phyloP scores from a whole-genome alignment of 2,113 vertebrate genomes.

The Scatophagus argus region DNA sequence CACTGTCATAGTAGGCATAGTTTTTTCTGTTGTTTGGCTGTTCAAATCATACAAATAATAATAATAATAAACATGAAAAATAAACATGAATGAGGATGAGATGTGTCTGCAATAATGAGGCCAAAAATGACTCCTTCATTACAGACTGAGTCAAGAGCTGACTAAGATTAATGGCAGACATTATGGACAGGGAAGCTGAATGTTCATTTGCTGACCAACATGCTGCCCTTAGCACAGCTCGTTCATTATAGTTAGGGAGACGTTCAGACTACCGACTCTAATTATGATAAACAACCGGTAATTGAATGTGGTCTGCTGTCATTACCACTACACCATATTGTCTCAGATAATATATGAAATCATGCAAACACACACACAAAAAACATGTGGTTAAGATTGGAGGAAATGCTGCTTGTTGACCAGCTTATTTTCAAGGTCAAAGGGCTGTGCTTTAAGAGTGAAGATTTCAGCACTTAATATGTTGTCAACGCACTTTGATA shows the following conservation, averaged over 20 bases:
- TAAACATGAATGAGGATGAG: not conserved
- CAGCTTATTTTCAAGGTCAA: not conserved
- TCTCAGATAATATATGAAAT: slow-evolving; percentile 48
- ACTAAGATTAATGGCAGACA: slow-evolving; percentile 71
- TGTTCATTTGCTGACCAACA: slow-evolving; percentile 82
- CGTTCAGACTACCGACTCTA: slow-evolving; percentile 59
- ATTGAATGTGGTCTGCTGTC: slow-evolving; percentile 61
- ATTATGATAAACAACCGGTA: slow-evolving; percentile 77
- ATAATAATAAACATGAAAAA: not conserved
- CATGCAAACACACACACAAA: slow-evolving; percentile 24
- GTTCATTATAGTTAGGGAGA: slow-evolving; percentile 78
- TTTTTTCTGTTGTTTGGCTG: not conserved
- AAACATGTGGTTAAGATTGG: not conserved
- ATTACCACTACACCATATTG: slow-evolving; percentile 51
- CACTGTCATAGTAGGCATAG: not conserved
- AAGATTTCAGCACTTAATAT: not conserved
- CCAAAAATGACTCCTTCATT: slow-evolving; percentile 62
- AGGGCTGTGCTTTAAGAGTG: not conserved
- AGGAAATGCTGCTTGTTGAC: slow-evolving; percentile 1
- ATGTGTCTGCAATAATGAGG: slow-evolving; percentile 34
- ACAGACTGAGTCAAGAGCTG: slow-evolving; percentile 46
- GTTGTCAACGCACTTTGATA: not conserved
- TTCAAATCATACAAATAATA: not conserved
- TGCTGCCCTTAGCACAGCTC: slow-evolving; percentile 71
- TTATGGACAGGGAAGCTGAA: slow-evolving; percentile 65